Evolutionary conservation across 2,888 invertebrate genomes (phyloP).

Genomic region (Andrena bicolor): DNA sequence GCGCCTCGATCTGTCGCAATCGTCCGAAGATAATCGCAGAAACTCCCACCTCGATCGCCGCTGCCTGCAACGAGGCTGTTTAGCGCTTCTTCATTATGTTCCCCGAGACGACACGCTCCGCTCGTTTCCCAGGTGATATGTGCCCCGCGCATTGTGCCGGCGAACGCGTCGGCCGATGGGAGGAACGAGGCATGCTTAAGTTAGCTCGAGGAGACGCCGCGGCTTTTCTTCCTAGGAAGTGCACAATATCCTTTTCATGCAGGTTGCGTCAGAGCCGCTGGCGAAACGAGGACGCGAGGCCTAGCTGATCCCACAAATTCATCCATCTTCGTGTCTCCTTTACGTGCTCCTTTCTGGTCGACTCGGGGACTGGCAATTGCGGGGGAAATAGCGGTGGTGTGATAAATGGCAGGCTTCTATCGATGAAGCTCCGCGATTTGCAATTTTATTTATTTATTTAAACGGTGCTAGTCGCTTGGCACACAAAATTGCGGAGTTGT

Average conservation of each 20-base stretch:
- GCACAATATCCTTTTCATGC: constrained; percentile 11
- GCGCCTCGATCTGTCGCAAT: constrained; percentile 12
- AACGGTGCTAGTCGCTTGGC: too few species aligned
- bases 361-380: too few species aligned
- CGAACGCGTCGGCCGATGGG: neutral
- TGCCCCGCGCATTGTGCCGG: constrained; percentile 31
- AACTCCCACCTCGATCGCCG: constrained; percentile 8
- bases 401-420: too few species aligned
- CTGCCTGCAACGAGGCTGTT: constrained; percentile 21
- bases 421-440: too few species aligned
- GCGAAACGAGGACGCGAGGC: neutral
- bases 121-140: constrained; percentile 46
- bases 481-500: too few species aligned
- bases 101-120: constrained; percentile 38
- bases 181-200: constrained; percentile 35
- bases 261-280: constrained; percentile 11
- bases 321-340: neutral
- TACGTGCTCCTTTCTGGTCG: too few species aligned
- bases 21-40: constrained; percentile 8
- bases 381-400: too few species aligned
- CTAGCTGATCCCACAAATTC: neutral
- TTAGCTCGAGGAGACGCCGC: constrained; percentile 26
- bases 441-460: too few species aligned
- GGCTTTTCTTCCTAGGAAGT: constrained; percentile 29
- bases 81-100: constrained; percentile 47